A percentile compares a stretch with the other conserved stretches of the same genome.
These are phyloP conservation scores for Scolopax rusticola DNA, from an alignment of 2,797 vertebrate species.

Conservation along the genomic window DNA sequence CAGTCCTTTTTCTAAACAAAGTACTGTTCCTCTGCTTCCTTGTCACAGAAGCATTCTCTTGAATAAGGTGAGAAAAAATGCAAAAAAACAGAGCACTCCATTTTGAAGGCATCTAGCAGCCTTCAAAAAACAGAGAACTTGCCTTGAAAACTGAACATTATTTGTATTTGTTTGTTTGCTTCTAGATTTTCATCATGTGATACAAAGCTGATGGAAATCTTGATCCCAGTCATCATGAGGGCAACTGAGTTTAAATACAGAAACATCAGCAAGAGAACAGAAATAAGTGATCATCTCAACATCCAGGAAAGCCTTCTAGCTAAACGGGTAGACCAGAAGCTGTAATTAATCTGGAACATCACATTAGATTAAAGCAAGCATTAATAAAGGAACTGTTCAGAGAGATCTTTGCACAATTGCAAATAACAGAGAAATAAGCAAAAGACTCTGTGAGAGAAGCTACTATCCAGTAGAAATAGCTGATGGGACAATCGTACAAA, in stretches of 20 bases:
- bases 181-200: not conserved
- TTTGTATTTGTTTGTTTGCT: not conserved
- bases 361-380: not conserved
- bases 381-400: not conserved
- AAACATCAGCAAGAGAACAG: not conserved
- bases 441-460: not conserved
- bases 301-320: not conserved
- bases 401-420: not conserved
- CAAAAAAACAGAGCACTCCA: not conserved
- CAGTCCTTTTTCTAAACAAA: not conserved
- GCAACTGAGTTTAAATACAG: not conserved
- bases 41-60: not conserved
- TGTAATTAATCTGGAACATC: not conserved
- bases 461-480: not conserved
- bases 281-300: not conserved
- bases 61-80: not conserved
- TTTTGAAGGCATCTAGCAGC: not conserved
- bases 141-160: not conserved
- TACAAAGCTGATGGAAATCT: not conserved
- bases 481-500: not conserved
- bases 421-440: not conserved
- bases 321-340: not conserved
- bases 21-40: not conserved
- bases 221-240: not conserved
- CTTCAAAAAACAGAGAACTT: not conserved